phyloP scores from a whole-genome alignment of 2,113 vertebrate species.

The Atrichornis clamosus region DNA sequence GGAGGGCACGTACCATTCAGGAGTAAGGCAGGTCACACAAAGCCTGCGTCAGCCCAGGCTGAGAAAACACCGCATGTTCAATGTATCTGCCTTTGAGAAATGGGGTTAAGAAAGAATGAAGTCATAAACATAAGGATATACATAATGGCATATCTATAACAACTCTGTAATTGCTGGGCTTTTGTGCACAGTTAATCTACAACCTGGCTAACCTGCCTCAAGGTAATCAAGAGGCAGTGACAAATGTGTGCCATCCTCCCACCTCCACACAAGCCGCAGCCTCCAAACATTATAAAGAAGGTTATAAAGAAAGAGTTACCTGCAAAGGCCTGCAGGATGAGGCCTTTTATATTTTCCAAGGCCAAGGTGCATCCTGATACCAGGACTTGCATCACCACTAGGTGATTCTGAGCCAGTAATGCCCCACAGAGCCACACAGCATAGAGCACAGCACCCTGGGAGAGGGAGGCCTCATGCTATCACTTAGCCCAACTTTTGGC shows the following conservation, averaged over 20 bases:
- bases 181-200: constrained; percentile 19
- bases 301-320: not conserved
- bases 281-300: not conserved
- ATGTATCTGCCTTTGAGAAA: constrained; percentile 7
- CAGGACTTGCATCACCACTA: rapidly evolving
- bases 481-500: not conserved
- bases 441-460: not conserved
- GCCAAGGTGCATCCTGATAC: not conserved
- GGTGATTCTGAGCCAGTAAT: not conserved
- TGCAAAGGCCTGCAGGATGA: not conserved
- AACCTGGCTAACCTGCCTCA: constrained; percentile 6
- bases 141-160: not conserved
- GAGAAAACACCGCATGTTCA: not conserved
- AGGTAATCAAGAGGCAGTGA: not conserved
- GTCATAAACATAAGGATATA: not conserved
- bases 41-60: not conserved
- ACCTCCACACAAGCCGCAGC: not conserved
- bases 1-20: not conserved
- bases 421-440: not conserved
- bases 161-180: not conserved
- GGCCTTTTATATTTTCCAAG: not conserved
- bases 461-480: not conserved
- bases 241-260: not conserved
- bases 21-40: not conserved
- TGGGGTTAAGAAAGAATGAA: not conserved